A percentile compares a stretch with the other conserved stretches of the same genome.
Evolutionary conservation across 1,140 invertebrate genomes (phyloP).

Genomic region (Pseudachorutes palmiensis): DNA sequence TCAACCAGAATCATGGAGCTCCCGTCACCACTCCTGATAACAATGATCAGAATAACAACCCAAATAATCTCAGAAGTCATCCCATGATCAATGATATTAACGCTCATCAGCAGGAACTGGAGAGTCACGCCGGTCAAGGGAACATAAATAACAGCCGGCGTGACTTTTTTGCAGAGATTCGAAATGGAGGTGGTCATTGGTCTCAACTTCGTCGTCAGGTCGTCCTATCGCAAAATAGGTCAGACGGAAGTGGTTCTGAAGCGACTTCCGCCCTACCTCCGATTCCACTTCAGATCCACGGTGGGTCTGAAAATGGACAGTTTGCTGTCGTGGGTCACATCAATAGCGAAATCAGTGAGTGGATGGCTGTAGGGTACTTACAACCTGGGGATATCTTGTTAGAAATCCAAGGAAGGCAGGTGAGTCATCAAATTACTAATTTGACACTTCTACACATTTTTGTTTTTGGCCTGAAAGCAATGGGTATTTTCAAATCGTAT

Average conservation of each 20-base stretch:
- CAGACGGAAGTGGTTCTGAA: too few relatives aligned
- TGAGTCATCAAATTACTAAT: slow-evolving; percentile 6
- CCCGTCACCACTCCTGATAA: too few relatives aligned
- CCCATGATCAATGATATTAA: not conserved
- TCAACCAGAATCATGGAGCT: not conserved
- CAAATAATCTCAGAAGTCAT: not conserved
- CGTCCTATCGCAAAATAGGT: too few relatives aligned
- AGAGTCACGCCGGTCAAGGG: slow-evolving; percentile 7
- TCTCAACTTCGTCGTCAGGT: slow-evolving; percentile 35
- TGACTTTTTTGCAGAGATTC: slow-evolving; percentile 36
- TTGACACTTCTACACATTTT: too few relatives aligned
- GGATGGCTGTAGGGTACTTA: slow-evolving; percentile 42
- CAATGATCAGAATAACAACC: slow-evolving; percentile 13
- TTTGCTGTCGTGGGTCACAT: slow-evolving; percentile 48
- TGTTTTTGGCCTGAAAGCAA: too few relatives aligned
- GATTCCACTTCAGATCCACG: slow-evolving; percentile 39
- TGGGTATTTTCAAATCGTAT: too few relatives aligned
- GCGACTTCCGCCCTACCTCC: not conserved
- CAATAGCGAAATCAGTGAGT: slow-evolving; percentile 43
- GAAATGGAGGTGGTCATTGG: slow-evolving; percentile 37
- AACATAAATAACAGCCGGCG: slow-evolving; percentile 18
- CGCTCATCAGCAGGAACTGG: not conserved
- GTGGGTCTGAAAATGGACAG: slow-evolving; percentile 54
- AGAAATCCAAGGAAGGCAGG: slow-evolving; percentile 56
- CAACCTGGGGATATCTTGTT: slow-evolving; percentile 50